Base-by-base conservation (phyloP, 2,797 vertebrate genomes). In the Chaetodon trifasciatus region DNA sequence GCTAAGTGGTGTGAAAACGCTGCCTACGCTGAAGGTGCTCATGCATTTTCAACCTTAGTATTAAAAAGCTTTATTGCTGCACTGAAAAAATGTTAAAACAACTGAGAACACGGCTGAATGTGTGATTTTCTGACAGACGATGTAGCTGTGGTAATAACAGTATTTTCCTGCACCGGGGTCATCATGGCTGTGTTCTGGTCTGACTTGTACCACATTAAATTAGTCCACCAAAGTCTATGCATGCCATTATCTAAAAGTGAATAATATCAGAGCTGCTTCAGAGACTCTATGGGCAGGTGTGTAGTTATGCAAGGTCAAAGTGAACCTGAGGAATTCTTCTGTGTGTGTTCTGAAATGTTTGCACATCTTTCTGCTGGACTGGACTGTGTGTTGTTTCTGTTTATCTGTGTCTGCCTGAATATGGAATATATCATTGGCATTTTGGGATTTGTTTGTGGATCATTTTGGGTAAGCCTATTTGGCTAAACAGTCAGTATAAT, bases 301-400 rank as follows among this genome's bases (percentile, higher is more conserved):
- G 80, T 55, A 56, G 70, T 74, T 86, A 68, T 79, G 62, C 83
- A 83, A 89, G 85, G 88, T 83, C 85, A 81, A 73, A 75, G 35
- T 80, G 82, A 88, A 86, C 82, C 39, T 42, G 73, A 89, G 72
- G 64, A 87, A 89, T 88, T 80, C 35, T 70, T 70, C 6, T 2
- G 39, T 79, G 52, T 74, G 53, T 56, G 52, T 76, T 69, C 12
- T 70, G 28, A 74, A 39, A 35, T 67, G 21, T 76, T 66, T 62
- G 56, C 24, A 44, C 16, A 47, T 72, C 32, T 84, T 37, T 60
- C 65, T 72, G 24, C 21, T 35, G 47, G 75, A 78, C 73, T 77
- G 13, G 17, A 49, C 9, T 47, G 37, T 58, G 52, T 85, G 49
- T n/a, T 52, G 42, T 44, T 9, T 44, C 50, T 79, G 44, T 4